phyloP scores from a whole-genome alignment of 2,888 invertebrate species.

The Mythimna impura region DNA sequence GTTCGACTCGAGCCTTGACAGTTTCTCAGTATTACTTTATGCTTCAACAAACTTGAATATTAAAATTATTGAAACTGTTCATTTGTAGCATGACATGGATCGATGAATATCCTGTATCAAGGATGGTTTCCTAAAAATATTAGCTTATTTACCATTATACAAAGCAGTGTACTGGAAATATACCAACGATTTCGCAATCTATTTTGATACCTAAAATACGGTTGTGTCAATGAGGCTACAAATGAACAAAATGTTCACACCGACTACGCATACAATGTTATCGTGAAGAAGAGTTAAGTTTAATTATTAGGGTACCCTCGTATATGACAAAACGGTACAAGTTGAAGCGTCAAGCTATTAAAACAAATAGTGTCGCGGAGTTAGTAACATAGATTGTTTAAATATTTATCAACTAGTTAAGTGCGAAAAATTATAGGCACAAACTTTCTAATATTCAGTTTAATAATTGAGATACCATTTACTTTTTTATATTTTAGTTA shows the following conservation, averaged over 20 bases:
- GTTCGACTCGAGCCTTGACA: constrained; percentile 43
- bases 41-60: constrained; percentile 57
- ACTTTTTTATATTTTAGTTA: constrained; percentile 31
- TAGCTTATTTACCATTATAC: constrained; percentile 23
- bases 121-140: constrained; percentile 20
- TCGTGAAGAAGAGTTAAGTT: constrained; percentile 53
- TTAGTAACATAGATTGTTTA: constrained; percentile 67
- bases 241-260: constrained; percentile 52
- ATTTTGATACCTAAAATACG: constrained; percentile 15
- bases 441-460: constrained; percentile 61
- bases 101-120: constrained; percentile 4
- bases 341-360: constrained; percentile 69
- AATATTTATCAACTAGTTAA: constrained; percentile 62
- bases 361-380: constrained; percentile 64
- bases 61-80: constrained; percentile 53
- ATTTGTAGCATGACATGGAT: constrained; percentile 51
- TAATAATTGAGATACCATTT: constrained; percentile 54
- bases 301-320: constrained; percentile 56
- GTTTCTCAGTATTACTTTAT: constrained; percentile 66
- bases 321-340: constrained; percentile 58
- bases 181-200: constrained; percentile 9
- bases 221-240: constrained; percentile 40
- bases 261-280: constrained; percentile 51
- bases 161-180: constrained; percentile 13
- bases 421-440: constrained; percentile 71